Evolutionary conservation across 2,113 vertebrate genomes (phyloP), one percentile per base, ranked within the genome.

Genomic region (Engystomops pustulosus): DNA sequence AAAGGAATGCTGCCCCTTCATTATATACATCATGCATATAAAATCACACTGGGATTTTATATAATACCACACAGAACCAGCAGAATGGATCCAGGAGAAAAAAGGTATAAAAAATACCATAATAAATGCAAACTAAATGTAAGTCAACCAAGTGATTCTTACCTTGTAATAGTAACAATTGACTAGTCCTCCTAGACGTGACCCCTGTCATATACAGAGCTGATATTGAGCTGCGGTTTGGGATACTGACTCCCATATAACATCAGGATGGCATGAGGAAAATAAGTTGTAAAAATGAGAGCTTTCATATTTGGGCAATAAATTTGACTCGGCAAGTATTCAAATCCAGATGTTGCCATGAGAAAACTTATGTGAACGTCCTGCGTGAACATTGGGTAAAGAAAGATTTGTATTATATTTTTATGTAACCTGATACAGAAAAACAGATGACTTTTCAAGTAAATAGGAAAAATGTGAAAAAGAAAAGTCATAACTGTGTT

Each of bases 231-330:
- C n/a, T n/a, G n/a, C n/a, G n/a, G n/a, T n/a, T n/a, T n/a, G n/a
- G n/a, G 36, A 70, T 44, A 70, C 25, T 70, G 41, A 44, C 41
- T 44, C 10, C 8, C 36, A 14, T 70, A 41, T 71, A 25, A 71
- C 38, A 71, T 45, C 32, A 44, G 41, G 69, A 41, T 71, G 69
- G 69, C 69, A 71, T 71, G 34, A 44, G 41, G n/a, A 71, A 71
- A 45, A 71, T 41, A 71, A 71, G 69, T 45, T 71, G 38, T 71
- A 45, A 71, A 71, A 38, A 71, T 25, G 38, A 44, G 38, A 71
- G 10, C 38, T 71, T 71, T 71, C 15, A 71, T 71, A 71, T 71
- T 45, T 25, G 58, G 6, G 20, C 69, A 23, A 71, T 71, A 71
- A 62, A 71, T 45, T 23, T 45, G 45, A 71, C 69, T 45, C 69